phyloP scores from a whole-genome alignment of 2,797 vertebrate species.

The Acropternis orthonyx region DNA sequence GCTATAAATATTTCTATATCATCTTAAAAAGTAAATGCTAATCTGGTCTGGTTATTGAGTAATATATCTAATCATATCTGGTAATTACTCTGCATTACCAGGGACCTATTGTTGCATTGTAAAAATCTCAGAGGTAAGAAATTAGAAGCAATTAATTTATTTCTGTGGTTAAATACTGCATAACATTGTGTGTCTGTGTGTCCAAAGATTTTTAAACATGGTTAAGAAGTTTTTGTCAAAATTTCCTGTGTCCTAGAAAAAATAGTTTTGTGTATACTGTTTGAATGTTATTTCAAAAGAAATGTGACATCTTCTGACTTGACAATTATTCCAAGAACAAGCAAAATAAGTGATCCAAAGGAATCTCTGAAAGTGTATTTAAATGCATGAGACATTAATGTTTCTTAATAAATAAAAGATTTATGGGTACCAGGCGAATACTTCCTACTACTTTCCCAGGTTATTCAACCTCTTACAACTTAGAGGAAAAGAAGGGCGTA shows the following conservation, averaged over 20 bases:
- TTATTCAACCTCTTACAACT: neutral
- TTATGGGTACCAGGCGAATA: neutral
- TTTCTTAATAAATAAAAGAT: neutral
- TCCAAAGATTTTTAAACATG: neutral
- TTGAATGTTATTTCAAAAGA: neutral
- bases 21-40: neutral
- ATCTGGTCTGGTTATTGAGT: neutral
- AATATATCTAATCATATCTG: neutral
- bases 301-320: neutral
- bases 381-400: neutral
- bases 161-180: neutral
- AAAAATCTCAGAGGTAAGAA: neutral
- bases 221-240: neutral
- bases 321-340: neutral
- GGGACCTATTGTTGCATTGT: neutral
- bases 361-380: neutral
- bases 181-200: neutral
- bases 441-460: neutral
- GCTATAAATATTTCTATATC: neutral
- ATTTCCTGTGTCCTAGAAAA: neutral
- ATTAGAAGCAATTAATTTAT: neutral
- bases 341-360: neutral
- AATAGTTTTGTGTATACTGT: neutral
- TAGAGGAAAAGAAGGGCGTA: neutral
- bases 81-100: neutral